Base-by-base conservation (phyloP, 2,888 invertebrate genomes). In the Sclerodermus sp. region DNA sequence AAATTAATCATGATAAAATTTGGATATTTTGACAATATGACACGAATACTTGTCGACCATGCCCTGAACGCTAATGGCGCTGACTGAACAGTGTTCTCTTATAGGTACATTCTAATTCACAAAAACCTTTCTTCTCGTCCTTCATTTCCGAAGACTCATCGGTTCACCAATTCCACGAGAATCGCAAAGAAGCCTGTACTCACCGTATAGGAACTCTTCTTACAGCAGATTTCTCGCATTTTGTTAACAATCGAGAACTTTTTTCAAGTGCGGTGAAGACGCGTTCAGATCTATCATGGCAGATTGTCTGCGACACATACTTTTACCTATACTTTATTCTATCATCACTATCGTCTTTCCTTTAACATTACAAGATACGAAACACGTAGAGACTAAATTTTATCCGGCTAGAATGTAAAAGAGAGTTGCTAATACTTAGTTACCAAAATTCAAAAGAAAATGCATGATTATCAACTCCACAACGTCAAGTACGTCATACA, bases 261-360 rank as follows among this genome's bases (percentile, higher is more conserved):
- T 70, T 63, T 63, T 64, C 59, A 53, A 52, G 53, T 56, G 59
- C 63, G 66, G 58, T 60, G 67, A 67, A 67, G 73, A 76, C 76
- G 74, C 75, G 73, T 23, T 23, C 23, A 8, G 23, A 23, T 67
- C 74, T 75, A 77, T 74, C 77, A 76, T 77, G 77, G 76, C 76
- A 73, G 75, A 68, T 70, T 67, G 67, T 64, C 65, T 23, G 61
- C 61, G 64, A 62, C 63, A 66, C 63, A 60, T 67, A 71, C 66
- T 60, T 63, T 64, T 53, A 54, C 55, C n/a, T n/a, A n/a, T 23
- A 23, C 23, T 23, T 23, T 55, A 58, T 53, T 59, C 51, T 53
- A 17, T 34, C 34, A 14, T 13, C 34, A 14, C 34, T 34, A 13
- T 34, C 12, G 4, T 23, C 23, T 23, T 3, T 23, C 23, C 23